Evolutionary conservation across 1,140 invertebrate genomes (phyloP), one percentile per base, ranked within the genome.

Genomic region (Contarinia nasturtii): DNA sequence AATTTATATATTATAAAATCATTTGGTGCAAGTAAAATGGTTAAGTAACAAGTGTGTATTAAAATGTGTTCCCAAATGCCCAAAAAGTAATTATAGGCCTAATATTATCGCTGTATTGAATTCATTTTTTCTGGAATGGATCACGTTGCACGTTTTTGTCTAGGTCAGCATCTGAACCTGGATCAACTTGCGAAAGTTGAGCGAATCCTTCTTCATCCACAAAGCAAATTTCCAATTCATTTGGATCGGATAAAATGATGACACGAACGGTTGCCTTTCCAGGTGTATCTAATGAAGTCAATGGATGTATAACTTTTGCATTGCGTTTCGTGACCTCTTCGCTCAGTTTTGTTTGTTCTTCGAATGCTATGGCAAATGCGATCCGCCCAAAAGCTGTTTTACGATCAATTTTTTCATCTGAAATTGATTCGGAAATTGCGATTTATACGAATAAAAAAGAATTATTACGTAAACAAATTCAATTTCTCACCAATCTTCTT

Each of bases 141-240:
- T 64, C 61, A 44, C 62, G 61, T 15, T 7, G 12, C 33, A 93
- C 90, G 49, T 76, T 85, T 60, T 80, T 76, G 53, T 87, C 73
- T 8, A 97, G 67, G n/a, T 84, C 68, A 38, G 70, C 63, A 54
- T 92, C 80, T 44, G 80, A 88, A 47, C 82, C 73, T 10, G 82
- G 76, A 58, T 98, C 93, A 11, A 89, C 73, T 56, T 86, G 71
- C 0, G 92, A 96, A 22, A 98, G 66, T 59, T 93, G 71, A 22
- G 77, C 66, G 67, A 94, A 98, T 21, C 78, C 88, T 69, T 95
- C 90, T 57, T 96, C 91, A 52, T 94, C 92, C 14, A 98, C 95
- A 68, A 97, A 97, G 67, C 94, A 97, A 50, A 98, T 98, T 71
- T 98, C 93, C 69, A 98, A 93, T 1, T 77, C 87, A 71, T 98